phyloP scores from a whole-genome alignment of 2,797 vertebrate genomes.

The Sebastes taczanowskii region DNA sequence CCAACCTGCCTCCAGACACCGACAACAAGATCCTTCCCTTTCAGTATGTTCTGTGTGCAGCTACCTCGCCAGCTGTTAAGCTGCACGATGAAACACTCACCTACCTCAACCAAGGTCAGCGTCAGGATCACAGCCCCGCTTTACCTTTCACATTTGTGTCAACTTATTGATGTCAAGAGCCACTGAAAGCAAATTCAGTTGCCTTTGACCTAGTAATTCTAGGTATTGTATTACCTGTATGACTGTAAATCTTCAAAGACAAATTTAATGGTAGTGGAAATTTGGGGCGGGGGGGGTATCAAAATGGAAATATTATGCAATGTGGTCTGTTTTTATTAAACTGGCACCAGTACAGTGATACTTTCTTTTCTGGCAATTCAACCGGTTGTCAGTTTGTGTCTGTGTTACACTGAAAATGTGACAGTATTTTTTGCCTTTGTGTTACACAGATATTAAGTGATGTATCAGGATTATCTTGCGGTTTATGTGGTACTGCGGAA shows the following conservation, averaged over 20 bases:
- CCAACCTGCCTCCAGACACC: constrained; percentile 90
- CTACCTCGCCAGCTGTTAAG: constrained; percentile 97
- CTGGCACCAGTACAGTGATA: neutral
- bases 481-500: neutral
- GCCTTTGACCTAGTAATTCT: neutral
- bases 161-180: neutral
- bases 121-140: neutral
- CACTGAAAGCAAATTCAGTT: neutral
- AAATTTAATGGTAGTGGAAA: neutral
- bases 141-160: neutral
- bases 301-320: neutral
- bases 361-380: neutral
- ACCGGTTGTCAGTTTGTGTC: neutral
- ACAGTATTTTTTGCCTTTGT: neutral
- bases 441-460: neutral
- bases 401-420: neutral
- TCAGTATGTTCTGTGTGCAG: constrained; percentile 96
- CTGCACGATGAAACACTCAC: constrained; percentile 98
- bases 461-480: neutral
- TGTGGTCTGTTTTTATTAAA: neutral
- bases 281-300: too few relatives aligned
- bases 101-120: constrained; percentile 98
- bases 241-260: neutral
- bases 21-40: constrained; percentile 97
- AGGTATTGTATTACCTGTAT: neutral